A percentile compares a stretch with the other conserved stretches of the same genome.
Conservation (phyloP, 1,140 invertebrate species). For the Drosophila equinoxialis region DNA sequence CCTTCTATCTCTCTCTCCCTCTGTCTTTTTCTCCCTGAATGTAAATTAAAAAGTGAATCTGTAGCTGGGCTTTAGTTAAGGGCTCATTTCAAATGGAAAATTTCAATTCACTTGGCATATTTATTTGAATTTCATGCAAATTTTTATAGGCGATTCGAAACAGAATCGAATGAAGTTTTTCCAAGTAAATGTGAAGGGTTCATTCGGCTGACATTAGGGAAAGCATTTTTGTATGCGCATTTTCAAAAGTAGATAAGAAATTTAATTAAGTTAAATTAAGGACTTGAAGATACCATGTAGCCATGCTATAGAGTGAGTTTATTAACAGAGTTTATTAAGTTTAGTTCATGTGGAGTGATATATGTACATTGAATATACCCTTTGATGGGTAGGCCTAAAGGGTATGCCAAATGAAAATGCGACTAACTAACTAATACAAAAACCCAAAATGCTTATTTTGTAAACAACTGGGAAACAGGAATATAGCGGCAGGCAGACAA, state of each 20-base stretch:
- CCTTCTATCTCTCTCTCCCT: not conserved
- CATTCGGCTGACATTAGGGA: not conserved
- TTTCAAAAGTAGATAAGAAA: not conserved
- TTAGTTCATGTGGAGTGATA: too few species aligned
- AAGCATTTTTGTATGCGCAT: slow-evolving; percentile 1
- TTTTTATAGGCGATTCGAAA: not conserved
- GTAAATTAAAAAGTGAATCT: slow-evolving; percentile 1
- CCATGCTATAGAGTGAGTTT: not conserved
- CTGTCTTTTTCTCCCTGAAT: not conserved
- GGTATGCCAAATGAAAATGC: not conserved
- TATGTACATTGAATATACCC: not conserved
- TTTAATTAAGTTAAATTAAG: not conserved
- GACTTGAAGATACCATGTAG: not conserved
- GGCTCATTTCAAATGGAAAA: slow-evolving; percentile 8
- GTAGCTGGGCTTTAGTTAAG: not conserved
- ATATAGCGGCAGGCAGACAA: slow-evolving; percentile 4
- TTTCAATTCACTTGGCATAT: slow-evolving; percentile 13
- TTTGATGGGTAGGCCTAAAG: not conserved
- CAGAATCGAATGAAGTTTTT: not conserved
- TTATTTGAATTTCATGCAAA: slow-evolving; percentile 8
- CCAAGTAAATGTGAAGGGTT: slow-evolving; percentile 3
- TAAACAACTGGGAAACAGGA: slow-evolving; percentile 11
- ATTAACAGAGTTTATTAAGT: too few species aligned
- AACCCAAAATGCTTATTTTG: slow-evolving; percentile 5
- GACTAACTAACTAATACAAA: not conserved